phyloP scores from a whole-genome alignment of 1,140 invertebrate genomes.

The Zaprionus ghesquierei region DNA sequence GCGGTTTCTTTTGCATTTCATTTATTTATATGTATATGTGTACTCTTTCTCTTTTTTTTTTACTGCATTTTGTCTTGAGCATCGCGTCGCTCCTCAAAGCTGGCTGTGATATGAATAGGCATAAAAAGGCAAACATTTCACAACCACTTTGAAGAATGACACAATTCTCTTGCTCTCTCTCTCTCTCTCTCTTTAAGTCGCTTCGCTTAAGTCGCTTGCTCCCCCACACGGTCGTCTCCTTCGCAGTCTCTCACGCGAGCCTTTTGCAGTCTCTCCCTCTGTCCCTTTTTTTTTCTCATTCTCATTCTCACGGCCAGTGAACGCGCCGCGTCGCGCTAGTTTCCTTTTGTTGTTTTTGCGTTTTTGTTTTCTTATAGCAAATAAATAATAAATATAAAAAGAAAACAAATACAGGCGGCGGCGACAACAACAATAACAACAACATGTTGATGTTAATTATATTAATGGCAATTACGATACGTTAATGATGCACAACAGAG shows the following conservation, averaged over 20 bases:
- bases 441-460: slow-evolving; percentile 44
- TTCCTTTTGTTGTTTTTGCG: slow-evolving; percentile 22
- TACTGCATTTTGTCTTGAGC: slow-evolving; percentile 50
- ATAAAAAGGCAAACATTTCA: slow-evolving; percentile 87
- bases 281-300: slow-evolving; percentile 5
- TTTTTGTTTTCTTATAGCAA: slow-evolving; percentile 36
- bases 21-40: not conserved
- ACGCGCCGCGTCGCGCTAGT: slow-evolving; percentile 22
- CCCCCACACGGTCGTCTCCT: not conserved
- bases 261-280: not conserved
- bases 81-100: slow-evolving; percentile 90
- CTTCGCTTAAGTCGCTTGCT: too few relatives aligned
- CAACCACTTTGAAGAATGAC: slow-evolving; percentile 88
- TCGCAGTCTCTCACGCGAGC: not conserved
- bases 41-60: slow-evolving; percentile 22
- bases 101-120: slow-evolving; percentile 92
- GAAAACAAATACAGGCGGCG: slow-evolving; percentile 34
- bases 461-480: slow-evolving; percentile 24
- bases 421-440: slow-evolving; percentile 33
- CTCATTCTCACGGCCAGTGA: slow-evolving; percentile 54
- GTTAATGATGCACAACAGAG: slow-evolving; percentile 11
- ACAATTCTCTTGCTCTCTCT: slow-evolving; percentile 57
- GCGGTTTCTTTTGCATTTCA: not conserved
- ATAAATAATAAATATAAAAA: slow-evolving; percentile 48
- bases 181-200: not conserved